Evolutionary conservation across 2,888 invertebrate species (phyloP), one percentile per base, ranked within the genome.

Genomic region (Brassicogethes aeneus): DNA sequence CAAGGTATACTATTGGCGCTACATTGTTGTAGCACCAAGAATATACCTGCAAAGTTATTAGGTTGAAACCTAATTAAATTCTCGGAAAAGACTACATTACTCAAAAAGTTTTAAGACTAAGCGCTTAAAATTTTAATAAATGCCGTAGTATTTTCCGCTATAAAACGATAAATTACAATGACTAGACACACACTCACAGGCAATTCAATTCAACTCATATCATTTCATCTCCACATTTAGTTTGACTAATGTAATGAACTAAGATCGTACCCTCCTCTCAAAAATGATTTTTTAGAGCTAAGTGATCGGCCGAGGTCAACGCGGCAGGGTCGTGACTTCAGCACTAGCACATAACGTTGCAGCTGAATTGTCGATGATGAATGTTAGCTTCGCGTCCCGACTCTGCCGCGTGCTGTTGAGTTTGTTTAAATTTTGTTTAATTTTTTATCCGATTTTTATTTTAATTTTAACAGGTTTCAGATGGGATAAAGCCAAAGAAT

Each of bases 131-230:
- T n/a, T n/a, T n/a, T n/a, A n/a, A n/a, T n/a, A n/a, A n/a, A n/a
- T n/a, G n/a, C n/a, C n/a, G n/a, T n/a, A n/a, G n/a, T n/a, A n/a
- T n/a, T n/a, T n/a, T n/a, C n/a, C n/a, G n/a, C n/a, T n/a, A n/a
- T n/a, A n/a, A n/a, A n/a, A n/a, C n/a, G n/a, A n/a, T 23, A 5
- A 23, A 23, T 5, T 23, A 7, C 23, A 23, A 23, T 23, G 50
- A 40, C 42, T 47, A 48, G 74, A 52, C 71, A 63, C 52, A 36
- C 52, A 52, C 45, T 45, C 36, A 80, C 87, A 86, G 29, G 37
- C 37, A 37, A 30, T n/a, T 37, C 37, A 15, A 23, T 10, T 23
- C 23, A 23, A 52, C 51, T 53, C 57, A 61, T n/a, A n/a, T n/a
- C 58, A 58, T 54, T 45, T 23, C 5, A 34, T 34, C 29, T 43